phyloP scores from a whole-genome alignment of 2,797 vertebrate species.

The Smutsia temminckii region DNA sequence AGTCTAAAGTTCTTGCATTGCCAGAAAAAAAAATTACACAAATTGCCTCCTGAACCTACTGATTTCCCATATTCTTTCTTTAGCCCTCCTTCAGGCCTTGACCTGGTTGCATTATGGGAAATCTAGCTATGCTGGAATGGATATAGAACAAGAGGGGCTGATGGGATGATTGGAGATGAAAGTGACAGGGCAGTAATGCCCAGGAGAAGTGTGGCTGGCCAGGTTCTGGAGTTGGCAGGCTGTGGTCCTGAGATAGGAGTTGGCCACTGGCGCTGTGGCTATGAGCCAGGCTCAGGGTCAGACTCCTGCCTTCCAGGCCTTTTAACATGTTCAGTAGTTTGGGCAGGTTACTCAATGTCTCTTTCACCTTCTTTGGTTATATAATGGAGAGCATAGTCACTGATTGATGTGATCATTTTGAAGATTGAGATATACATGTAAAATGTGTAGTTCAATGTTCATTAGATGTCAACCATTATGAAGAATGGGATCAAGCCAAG shows the following conservation, averaged over 20 bases:
- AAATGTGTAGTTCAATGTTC: not conserved
- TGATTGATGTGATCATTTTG: not conserved
- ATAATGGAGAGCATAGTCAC: not conserved
- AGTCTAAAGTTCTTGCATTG: not conserved
- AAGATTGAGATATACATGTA: not conserved
- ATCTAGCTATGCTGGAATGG: not conserved
- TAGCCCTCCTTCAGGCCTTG: not conserved
- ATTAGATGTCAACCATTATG: not conserved
- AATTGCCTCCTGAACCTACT: not conserved
- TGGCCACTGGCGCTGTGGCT: rapidly evolving
- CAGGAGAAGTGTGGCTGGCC: not conserved
- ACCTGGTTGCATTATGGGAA: not conserved
- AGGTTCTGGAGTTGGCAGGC: not conserved
- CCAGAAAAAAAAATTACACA: not conserved
- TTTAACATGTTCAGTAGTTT: not conserved
- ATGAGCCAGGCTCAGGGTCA: not conserved
- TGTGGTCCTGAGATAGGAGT: not conserved
- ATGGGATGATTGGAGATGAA: not conserved
- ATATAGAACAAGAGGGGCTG: not conserved
- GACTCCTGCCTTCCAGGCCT: no score
- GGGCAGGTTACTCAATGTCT: not conserved
- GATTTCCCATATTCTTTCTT: not conserved
- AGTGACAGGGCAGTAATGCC: no score
- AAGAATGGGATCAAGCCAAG: not conserved
- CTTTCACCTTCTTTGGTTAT: not conserved